Conservation (phyloP, 1,140 invertebrate species). For the Dendroctonus valens region DNA sequence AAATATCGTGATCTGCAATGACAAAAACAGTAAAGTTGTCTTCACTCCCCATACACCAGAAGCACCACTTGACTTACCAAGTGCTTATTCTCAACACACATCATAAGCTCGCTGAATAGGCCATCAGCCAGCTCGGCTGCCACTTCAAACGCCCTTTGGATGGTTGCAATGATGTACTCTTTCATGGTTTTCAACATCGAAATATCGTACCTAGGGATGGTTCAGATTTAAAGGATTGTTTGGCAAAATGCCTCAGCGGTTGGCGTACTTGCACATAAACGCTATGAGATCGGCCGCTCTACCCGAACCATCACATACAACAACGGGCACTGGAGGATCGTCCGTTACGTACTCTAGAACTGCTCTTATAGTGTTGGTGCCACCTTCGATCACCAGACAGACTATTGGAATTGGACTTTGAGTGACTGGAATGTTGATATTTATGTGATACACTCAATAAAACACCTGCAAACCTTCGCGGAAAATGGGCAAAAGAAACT, state of each 20-base stretch:
- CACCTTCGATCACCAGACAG: slow-evolving; percentile 95
- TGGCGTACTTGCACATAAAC: slow-evolving; percentile 86
- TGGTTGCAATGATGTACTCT: slow-evolving; percentile 84
- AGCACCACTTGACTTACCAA: slow-evolving; percentile 69
- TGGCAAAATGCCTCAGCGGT: background rate
- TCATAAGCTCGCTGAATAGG: slow-evolving; percentile 85
- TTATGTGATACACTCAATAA: too few species aligned
- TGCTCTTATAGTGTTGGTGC: slow-evolving; percentile 92
- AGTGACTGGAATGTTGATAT: slow-evolving; percentile 64
- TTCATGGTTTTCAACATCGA: slow-evolving; percentile 79
- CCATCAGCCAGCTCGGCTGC: slow-evolving; percentile 79
- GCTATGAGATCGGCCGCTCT: slow-evolving; percentile 94
- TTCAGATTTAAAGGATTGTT: background rate
- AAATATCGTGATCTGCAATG: slow-evolving; percentile 75
- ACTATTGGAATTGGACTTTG: slow-evolving; percentile 94
- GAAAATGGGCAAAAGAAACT: too few species aligned
- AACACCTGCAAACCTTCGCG: too few species aligned
- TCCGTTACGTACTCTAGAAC: slow-evolving; percentile 96
- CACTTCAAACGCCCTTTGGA: slow-evolving; percentile 90
- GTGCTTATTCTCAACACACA: slow-evolving; percentile 89
- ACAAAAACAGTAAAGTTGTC: too few species aligned
- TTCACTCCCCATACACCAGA: too few species aligned
- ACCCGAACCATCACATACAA: slow-evolving; percentile 96
- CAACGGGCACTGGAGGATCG: slow-evolving; percentile 92
- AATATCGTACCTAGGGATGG: slow-evolving; percentile 39